Evolutionary conservation across 2,797 vertebrate genomes (phyloP).

Genomic region (Hemibagrus guttatus): DNA sequence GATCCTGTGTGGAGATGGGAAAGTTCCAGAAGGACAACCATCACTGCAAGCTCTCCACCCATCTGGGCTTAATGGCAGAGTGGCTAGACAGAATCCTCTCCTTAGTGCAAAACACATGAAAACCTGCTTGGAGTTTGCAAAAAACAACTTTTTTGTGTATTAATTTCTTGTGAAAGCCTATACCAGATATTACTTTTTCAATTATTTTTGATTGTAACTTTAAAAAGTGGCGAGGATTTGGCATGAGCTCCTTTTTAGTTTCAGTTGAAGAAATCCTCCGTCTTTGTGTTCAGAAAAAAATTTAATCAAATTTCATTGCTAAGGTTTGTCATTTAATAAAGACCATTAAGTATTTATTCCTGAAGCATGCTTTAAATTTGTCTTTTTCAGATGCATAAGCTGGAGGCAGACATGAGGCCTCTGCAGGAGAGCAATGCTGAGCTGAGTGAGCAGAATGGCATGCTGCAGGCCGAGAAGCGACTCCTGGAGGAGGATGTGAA

Average conservation of each 20-base stretch:
- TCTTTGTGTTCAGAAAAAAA: not conserved
- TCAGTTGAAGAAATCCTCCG: not conserved
- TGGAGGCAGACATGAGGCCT: conserved; percentile 90
- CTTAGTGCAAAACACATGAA: too few relatives aligned
- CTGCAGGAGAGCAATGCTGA: conserved; percentile 92
- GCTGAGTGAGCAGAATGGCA: conserved; percentile 93
- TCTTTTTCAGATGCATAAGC: conserved; percentile 80
- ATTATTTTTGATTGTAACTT: not conserved
- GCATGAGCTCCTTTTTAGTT: not conserved
- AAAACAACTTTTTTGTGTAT: too few relatives aligned
- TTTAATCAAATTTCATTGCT: not conserved
- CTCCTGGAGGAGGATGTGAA: conserved; percentile 92
- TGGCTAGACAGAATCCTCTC: too few relatives aligned
- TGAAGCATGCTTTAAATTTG: not conserved
- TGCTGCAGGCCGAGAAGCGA: conserved; percentile 94
- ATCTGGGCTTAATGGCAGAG: too few relatives aligned
- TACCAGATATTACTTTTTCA: not conserved
- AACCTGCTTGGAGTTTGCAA: too few relatives aligned
- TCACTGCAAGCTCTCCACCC: too few relatives aligned
- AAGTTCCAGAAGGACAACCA: too few relatives aligned
- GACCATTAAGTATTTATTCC: not conserved
- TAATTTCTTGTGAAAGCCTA: not conserved
- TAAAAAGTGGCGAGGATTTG: not conserved
- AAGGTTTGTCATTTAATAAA: not conserved
- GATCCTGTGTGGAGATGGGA: too few relatives aligned